Percentiles rank a stretch among this genome's conserved stretches.
These are phyloP conservation scores for Stichopus chloronotus DNA, from an alignment of 35 echinoderm and acorn worm species.

Conservation along the genomic window DNA sequence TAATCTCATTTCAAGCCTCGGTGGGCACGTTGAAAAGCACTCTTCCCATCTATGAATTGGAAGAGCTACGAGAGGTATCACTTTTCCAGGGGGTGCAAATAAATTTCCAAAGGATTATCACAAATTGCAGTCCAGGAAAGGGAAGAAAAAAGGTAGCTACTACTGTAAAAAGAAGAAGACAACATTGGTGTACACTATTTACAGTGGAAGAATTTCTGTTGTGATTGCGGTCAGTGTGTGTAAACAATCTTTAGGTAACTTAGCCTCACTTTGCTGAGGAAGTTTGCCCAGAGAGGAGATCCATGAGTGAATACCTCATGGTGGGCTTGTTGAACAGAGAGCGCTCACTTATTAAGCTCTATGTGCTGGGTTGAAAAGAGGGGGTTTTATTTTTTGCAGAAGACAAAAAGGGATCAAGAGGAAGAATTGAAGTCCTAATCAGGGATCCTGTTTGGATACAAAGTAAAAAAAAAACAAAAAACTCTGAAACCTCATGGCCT, in stretches of 20 bases:
- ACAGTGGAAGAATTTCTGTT: not conserved
- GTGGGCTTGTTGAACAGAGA: too few relatives aligned
- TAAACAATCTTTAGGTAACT: not conserved
- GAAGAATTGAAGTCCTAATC: too few relatives aligned
- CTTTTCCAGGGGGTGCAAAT: not conserved
- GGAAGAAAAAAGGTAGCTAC: not conserved
- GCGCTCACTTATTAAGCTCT: too few relatives aligned
- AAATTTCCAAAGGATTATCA: not conserved
- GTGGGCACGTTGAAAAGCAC: not conserved
- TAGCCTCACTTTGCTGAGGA: too few relatives aligned
- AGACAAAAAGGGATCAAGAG: too few relatives aligned
- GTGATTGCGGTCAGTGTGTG: constrained; percentile 8
- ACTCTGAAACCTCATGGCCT: too few relatives aligned
- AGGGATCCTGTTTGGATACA: too few relatives aligned
- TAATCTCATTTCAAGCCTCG: constrained; percentile 20
- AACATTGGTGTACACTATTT: not conserved
- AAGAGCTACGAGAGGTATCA: not conserved
- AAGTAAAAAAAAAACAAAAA: too few relatives aligned
- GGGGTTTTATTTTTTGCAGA: too few relatives aligned
- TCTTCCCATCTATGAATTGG: not conserved
- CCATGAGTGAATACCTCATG: too few relatives aligned
- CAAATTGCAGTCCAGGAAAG: not conserved
- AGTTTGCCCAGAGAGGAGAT: too few relatives aligned
- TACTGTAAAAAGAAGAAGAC: not conserved
- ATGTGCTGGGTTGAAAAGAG: too few relatives aligned